A percentile compares a stretch with the other conserved stretches of the same genome.
phyloP scores from a whole-genome alignment of 92 coral and sea anemone genomes.

The Anthopleura xanthogrammica region DNA sequence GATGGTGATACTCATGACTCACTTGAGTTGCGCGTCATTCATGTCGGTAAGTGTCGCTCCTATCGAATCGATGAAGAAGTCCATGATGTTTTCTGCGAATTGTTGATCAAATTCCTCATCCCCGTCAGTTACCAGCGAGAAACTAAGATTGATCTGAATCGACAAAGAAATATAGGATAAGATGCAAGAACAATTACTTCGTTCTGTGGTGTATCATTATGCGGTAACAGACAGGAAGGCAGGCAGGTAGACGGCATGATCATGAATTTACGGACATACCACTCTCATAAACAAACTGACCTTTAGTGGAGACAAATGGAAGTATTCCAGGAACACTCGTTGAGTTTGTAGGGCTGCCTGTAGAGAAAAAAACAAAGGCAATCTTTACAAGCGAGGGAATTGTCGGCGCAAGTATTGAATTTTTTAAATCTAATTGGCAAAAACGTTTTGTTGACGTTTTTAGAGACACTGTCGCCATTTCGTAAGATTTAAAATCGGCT shows the following conservation, averaged over 20 bases:
- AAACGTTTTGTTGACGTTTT: too few species aligned
- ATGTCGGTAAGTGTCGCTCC: conserved; percentile 97
- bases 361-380: not conserved
- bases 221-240: not conserved
- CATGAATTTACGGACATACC: too few species aligned
- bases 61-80: conserved; percentile 86
- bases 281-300: conserved; percentile 14
- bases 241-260: too few species aligned
- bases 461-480: too few species aligned
- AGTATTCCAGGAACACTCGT: conserved; percentile 81
- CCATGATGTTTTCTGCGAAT: conserved; percentile 69
- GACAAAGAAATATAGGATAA: not conserved
- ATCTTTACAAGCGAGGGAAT: too few species aligned
- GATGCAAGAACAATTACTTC: too few species aligned
- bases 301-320: conserved; percentile 95
- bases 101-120: conserved; percentile 79
- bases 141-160: conserved; percentile 65
- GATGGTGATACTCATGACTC: not conserved
- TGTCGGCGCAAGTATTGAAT: too few species aligned
- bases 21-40: conserved; percentile 88
- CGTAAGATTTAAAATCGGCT: too few species aligned
- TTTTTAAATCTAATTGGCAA: too few species aligned
- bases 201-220: too few species aligned
- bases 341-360: conserved; percentile 90
- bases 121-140: conserved; percentile 72